Evolutionary conservation across 37 sponge, comb jelly and placozoan genomes (phyloP).

Genomic region (Oscarella lobularis): DNA sequence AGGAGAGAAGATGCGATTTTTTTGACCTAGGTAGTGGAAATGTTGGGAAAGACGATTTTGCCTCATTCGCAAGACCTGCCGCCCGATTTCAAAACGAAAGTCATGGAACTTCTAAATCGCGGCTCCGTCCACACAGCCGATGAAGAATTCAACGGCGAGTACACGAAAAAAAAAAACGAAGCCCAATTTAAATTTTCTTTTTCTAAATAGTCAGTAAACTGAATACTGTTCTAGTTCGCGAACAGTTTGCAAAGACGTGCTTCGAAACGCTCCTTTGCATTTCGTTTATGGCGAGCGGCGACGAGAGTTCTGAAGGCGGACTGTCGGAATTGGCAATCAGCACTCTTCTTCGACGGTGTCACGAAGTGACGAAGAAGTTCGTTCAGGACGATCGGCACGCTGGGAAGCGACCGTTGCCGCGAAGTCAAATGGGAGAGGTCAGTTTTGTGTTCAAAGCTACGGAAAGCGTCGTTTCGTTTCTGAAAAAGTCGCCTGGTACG

Average conservation of each 20-base stretch:
- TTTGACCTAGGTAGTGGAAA: slow-evolving; percentile 31
- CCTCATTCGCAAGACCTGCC: slow-evolving; percentile 21
- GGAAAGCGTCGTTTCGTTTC: slow-evolving; percentile 34
- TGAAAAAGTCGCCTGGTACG: slow-evolving; percentile 30
- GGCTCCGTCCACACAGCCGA: slow-evolving; percentile 65
- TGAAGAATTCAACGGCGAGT: slow-evolving; percentile 38
- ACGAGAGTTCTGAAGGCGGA: background rate
- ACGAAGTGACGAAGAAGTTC: slow-evolving; percentile 50
- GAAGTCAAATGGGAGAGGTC: slow-evolving; percentile 54
- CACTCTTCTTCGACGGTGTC: slow-evolving; percentile 55
- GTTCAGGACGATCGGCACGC: slow-evolving; percentile 54
- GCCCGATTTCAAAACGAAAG: slow-evolving; percentile 17
- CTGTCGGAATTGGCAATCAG: slow-evolving; percentile 52
- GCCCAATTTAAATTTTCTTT: no score
- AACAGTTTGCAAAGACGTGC: slow-evolving; percentile 71
- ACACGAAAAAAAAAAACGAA: no score
- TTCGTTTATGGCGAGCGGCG: slow-evolving; percentile 36
- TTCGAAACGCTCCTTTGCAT: slow-evolving; percentile 82
- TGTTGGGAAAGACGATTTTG: slow-evolving; percentile 53
- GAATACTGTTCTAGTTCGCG: slow-evolving; percentile 15
- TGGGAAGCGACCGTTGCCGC: slow-evolving; percentile 64
- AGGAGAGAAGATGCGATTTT: no score
- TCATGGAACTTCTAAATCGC: slow-evolving; percentile 54
- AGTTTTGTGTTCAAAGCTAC: slow-evolving; percentile 61
- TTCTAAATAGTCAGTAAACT: background rate